Percentiles rank a stretch among this genome's conserved stretches.
Conservation (phyloP, 2,888 invertebrate genomes). For the Elegia similella region DNA sequence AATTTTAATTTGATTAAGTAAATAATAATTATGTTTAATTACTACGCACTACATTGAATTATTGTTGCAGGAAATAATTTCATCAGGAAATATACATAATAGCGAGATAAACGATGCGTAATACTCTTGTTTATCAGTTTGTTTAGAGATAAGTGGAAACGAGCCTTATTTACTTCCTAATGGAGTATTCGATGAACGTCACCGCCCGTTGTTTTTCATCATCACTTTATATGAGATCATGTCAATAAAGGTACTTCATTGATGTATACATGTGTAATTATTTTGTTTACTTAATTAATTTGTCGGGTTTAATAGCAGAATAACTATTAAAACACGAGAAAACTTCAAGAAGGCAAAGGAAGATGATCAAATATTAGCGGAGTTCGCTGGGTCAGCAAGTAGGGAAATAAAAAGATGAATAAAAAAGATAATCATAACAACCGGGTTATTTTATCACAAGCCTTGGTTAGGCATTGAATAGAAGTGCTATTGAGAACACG, state of each 20-base stretch:
- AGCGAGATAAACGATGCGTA: conserved; percentile 1
- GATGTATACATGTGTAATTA: too few relatives aligned
- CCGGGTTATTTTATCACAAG: conserved; percentile 18
- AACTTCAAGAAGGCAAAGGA: too few relatives aligned
- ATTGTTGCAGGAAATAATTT: conserved; percentile 1
- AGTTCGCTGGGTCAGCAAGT: too few relatives aligned
- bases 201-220: conserved; percentile 10
- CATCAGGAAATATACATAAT: conserved; percentile 14
- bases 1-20: too few relatives aligned
- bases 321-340: too few relatives aligned
- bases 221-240: neutral
- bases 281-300: too few relatives aligned
- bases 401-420: neutral
- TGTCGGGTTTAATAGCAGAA: too few relatives aligned
- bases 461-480: conserved; percentile 30
- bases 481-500: conserved; percentile 39
- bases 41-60: neutral
- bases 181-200: conserved; percentile 31
- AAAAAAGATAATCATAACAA: conserved; percentile 10
- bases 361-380: too few relatives aligned
- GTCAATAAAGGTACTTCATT: neutral
- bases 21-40: too few relatives aligned
- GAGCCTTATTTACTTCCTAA: conserved; percentile 32
- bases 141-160: conserved; percentile 17
- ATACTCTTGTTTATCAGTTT: conserved; percentile 16